Conservation (phyloP, 1,140 invertebrate species). For the Papilio machaon region DNA sequence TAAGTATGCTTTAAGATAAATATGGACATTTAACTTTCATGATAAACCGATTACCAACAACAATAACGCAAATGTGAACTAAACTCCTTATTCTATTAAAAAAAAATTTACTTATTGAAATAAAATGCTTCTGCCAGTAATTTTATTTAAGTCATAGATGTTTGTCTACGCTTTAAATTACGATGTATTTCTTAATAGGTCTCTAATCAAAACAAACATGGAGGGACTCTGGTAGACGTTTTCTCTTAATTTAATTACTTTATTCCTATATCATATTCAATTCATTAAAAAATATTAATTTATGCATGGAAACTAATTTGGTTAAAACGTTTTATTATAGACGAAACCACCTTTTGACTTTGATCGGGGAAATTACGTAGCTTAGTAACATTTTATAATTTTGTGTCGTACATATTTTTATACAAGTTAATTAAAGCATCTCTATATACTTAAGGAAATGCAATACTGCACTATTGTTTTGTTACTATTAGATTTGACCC, state of each 20-base stretch:
- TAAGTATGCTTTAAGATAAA: too few relatives aligned
- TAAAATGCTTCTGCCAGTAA: not conserved
- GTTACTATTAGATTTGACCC: too few relatives aligned
- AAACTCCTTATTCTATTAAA: not conserved
- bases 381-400: not conserved
- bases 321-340: constrained; percentile 33
- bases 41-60: too few relatives aligned
- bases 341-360: not conserved
- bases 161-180: too few relatives aligned
- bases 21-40: too few relatives aligned
- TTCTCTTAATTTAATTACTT: not conserved
- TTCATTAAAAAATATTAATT: not conserved
- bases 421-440: too few relatives aligned
- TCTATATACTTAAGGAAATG: too few relatives aligned
- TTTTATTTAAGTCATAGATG: too few relatives aligned
- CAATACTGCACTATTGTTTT: too few relatives aligned
- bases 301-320: constrained; percentile 24
- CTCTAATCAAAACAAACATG: not conserved
- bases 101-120: not conserved
- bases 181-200: too few relatives aligned
- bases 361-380: not conserved
- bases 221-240: not conserved
- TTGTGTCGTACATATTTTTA: too few relatives aligned
- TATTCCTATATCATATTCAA: not conserved
- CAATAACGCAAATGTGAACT: not conserved